Conservation (phyloP, 1,140 invertebrate species). For the Hermetia illucens region DNA sequence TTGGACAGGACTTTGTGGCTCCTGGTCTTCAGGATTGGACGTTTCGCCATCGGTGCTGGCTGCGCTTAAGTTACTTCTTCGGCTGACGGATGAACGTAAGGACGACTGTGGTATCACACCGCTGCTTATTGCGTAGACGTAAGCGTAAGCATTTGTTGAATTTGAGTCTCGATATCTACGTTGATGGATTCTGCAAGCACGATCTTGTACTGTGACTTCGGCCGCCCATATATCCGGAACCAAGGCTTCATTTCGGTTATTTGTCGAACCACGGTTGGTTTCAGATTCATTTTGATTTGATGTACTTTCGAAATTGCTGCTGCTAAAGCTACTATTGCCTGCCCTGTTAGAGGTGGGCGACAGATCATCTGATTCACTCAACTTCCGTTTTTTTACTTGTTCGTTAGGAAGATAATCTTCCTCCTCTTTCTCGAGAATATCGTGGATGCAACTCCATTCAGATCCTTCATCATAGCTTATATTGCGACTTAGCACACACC, state of each 20-base stretch:
- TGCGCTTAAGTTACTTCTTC: not conserved
- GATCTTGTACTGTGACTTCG: conserved; percentile 26
- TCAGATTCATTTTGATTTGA: no score
- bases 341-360: not conserved
- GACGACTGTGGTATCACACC: conserved; percentile 17
- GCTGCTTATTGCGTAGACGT: conserved; percentile 29
- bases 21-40: not conserved
- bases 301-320: not conserved
- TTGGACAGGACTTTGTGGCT: no score
- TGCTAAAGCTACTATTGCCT: not conserved
- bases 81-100: no score
- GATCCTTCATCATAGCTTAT: conserved; percentile 70
- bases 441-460: conserved; percentile 90
- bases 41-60: not conserved
- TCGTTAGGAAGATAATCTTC: conserved; percentile 10
- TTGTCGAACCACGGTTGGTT: conserved; percentile 1
- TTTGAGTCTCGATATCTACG: conserved; percentile 14
- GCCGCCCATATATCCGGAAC: conserved; percentile 30
- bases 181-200: conserved; percentile 16
- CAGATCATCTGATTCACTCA: not conserved
- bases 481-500: conserved; percentile 77
- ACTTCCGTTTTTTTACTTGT: not conserved
- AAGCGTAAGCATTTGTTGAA: conserved; percentile 21
- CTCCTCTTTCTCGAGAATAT: conserved; percentile 54
- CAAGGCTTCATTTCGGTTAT: conserved; percentile 11